phyloP scores from a whole-genome alignment of 2,797 vertebrate species.

The Rhynchotus rufescens region DNA sequence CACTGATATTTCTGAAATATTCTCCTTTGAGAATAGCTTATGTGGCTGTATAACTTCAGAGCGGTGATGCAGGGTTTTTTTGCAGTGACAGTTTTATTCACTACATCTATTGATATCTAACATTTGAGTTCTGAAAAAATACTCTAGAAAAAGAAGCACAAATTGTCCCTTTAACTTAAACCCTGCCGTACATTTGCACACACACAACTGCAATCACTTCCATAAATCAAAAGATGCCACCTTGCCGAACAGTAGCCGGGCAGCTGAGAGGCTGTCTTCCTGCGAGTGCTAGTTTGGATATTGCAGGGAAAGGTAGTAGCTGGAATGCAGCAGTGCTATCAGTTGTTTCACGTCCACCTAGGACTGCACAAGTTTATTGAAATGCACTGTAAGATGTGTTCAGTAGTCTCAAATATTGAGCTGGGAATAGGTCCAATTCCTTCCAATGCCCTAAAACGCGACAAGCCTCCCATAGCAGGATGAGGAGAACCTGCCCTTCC shows the following conservation, averaged over 20 bases:
- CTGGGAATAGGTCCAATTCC: not conserved
- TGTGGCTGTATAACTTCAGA: not conserved
- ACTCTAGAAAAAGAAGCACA: not conserved
- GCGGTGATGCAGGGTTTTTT: not conserved
- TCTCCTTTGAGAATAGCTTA: not conserved
- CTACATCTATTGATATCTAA: not conserved
- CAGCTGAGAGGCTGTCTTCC: accelerated
- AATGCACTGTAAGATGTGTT: not conserved
- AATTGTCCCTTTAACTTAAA: not conserved
- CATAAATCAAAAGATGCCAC: not conserved
- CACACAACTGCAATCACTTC: not conserved
- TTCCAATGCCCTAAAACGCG: not conserved
- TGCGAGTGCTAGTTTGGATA: not conserved
- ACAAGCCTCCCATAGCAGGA: not conserved
- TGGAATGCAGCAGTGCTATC: not conserved
- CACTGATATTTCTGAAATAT: not conserved
- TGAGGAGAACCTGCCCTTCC: not conserved
- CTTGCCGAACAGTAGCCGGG: not conserved
- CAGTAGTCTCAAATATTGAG: not conserved
- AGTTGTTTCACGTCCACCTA: not conserved
- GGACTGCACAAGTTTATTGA: not conserved
- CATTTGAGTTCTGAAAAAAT: not conserved
- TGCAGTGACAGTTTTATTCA: not conserved
- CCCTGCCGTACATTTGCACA: not conserved
- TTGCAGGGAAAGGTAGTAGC: accelerated